Conservation (phyloP, 92 coral and sea anemone genomes). For the Palythoa grandiflora region DNA sequence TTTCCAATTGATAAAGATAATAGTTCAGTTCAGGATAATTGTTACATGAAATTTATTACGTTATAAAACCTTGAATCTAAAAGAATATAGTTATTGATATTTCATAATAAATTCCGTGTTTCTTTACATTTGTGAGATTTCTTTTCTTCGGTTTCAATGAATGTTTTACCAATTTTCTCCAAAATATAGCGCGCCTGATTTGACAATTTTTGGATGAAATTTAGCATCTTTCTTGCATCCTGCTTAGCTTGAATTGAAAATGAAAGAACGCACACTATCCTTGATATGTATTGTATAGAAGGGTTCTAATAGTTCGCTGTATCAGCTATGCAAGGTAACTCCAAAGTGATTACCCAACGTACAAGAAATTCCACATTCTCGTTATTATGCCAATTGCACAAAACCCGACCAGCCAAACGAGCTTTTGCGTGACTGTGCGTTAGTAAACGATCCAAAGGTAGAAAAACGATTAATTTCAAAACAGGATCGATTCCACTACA, state of each 20-base stretch:
- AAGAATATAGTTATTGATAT: conserved; percentile 31
- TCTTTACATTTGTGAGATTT: conserved; percentile 40
- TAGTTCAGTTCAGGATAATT: conserved; percentile 36
- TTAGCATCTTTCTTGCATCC: conserved; percentile 40
- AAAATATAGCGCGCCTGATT: conserved; percentile 36
- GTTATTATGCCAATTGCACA: conserved; percentile 29
- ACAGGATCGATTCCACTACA: conserved; percentile 32
- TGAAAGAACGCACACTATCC: conserved; percentile 22
- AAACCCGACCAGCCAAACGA: too few species aligned
- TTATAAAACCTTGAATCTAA: conserved; percentile 26
- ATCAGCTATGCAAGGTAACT: conserved; percentile 42
- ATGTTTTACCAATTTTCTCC: conserved; percentile 38
- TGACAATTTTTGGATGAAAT: conserved; percentile 42
- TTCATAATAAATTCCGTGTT: conserved; percentile 31
- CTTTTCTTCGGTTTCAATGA: conserved; percentile 29
- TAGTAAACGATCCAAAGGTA: conserved; percentile 9
- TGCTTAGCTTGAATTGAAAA: conserved; percentile 44
- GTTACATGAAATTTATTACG: too few species aligned
- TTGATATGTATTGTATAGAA: conserved; percentile 30
- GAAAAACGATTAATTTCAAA: conserved; percentile 7
- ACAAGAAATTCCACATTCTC: conserved; percentile 37
- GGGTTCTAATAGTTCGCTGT: conserved; percentile 46
- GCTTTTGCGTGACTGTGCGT: conserved; percentile 36
- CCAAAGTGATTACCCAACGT: conserved; percentile 38
- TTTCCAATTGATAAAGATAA: conserved; percentile 37